Percentiles rank a stretch among this genome's conserved stretches.
phyloP scores from a whole-genome alignment of 1,140 invertebrate genomes.

The Drosophila elegans region DNA sequence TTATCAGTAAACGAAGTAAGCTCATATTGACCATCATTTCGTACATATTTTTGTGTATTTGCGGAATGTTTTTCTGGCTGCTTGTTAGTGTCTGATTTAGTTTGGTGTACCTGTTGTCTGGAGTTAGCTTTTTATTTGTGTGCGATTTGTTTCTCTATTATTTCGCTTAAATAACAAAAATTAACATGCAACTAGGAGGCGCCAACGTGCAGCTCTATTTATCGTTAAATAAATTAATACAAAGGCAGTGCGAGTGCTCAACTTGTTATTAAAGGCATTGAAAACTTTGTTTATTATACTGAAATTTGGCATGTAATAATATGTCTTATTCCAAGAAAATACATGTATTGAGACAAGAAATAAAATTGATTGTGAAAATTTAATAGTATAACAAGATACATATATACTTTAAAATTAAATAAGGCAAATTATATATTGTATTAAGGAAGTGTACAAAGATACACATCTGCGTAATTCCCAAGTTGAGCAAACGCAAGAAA shows the following conservation, averaged over 20 bases:
- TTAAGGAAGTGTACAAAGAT: no score
- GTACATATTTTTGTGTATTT: conserved; percentile 2
- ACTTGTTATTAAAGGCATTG: conserved; percentile 14
- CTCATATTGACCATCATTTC: not conserved
- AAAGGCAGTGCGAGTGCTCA: conserved; percentile 24
- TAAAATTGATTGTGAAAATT: not conserved
- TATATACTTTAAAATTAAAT: no score
- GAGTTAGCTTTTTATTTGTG: conserved; percentile 10
- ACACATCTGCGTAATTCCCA: not conserved
- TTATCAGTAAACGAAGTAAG: not conserved
- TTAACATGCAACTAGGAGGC: conserved; percentile 53
- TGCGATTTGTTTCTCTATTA: conserved; percentile 14
- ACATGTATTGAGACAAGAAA: no score
- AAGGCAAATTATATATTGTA: no score
- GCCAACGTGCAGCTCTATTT: conserved; percentile 67
- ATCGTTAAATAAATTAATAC: conserved; percentile 9
- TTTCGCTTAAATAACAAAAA: conserved; percentile 21
- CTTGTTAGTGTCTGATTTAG: conserved; percentile 27
- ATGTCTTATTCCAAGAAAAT: no score
- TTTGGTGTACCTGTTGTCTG: conserved; percentile 38
- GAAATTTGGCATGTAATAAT: no score
- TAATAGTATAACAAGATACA: no score
- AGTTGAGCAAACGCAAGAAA: conserved; percentile 29
- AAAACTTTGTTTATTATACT: not conserved
- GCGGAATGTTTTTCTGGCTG: conserved; percentile 26